Evolutionary conservation across 2,888 invertebrate genomes (phyloP).

Genomic region (Achlya flavicornis): DNA sequence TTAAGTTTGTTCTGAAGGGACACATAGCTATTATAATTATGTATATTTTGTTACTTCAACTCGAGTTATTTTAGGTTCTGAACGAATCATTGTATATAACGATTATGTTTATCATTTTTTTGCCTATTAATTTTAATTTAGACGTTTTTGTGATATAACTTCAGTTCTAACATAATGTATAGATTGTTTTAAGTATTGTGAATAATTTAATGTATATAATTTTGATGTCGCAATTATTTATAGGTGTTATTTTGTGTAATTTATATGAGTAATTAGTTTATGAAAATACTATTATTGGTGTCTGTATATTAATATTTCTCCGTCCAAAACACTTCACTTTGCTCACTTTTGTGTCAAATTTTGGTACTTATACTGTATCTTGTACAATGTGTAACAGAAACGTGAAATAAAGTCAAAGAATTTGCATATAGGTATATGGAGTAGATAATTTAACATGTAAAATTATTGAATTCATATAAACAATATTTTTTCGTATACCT

Average conservation of each 20-base stretch:
- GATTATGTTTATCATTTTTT: background rate
- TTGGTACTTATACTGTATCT: conserved; percentile 9
- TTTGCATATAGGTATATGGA: no score
- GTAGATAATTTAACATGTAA: no score
- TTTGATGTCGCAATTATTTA: background rate
- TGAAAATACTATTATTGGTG: conserved; percentile 19
- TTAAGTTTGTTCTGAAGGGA: no score
- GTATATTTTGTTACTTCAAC: no score
- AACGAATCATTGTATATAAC: no score
- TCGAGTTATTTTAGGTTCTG: no score
- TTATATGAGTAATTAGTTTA: conserved; percentile 31
- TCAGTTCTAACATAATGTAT: background rate
- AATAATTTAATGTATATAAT: background rate
- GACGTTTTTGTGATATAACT: background rate
- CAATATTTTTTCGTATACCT: no score
- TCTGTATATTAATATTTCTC: conserved; percentile 21
- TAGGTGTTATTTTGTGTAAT: conserved; percentile 38
- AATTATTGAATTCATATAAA: no score
- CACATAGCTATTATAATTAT: no score
- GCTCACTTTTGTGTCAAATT: conserved; percentile 52
- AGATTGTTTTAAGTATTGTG: no score
- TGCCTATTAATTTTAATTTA: conserved; percentile 1
- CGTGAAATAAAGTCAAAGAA: background rate
- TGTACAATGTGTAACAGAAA: conserved; percentile 2
- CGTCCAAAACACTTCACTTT: conserved; percentile 35